Base-by-base conservation (phyloP, 2,888 invertebrate species). In the Gerris lacustris region DNA sequence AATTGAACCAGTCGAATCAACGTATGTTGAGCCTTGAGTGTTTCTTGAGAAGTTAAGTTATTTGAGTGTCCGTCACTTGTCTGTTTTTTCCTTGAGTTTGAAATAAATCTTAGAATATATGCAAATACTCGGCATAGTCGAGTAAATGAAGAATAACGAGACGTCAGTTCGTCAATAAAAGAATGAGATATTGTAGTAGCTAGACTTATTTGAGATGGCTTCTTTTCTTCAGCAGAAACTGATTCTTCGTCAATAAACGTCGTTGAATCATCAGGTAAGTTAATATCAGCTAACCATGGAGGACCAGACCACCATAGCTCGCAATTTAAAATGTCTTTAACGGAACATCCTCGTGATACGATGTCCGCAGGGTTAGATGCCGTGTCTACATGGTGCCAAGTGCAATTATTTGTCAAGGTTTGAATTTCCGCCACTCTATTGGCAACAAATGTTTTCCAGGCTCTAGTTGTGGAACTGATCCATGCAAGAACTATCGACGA, bases 281-380 rank as follows among this genome's bases (percentile, higher is more conserved):
- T 17, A 11, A 6, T 64, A 6, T 6, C 6, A 11, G 17, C 31
- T 17, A 70, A 66, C 70, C 70, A 70, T n/a, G 6, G 6, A 15
- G 70, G 70, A 11, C 70, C 70, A 6, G 64, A 15, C 70, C 70
- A 70, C 70, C 70, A 70, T 7, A 67, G 66, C 7, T 6, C 2
- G 45, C 6, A 31, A 31, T 15, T 17, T 6, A 55, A 9, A 6
- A 70, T 11, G 62, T 66, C 11, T 5, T 67, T 44, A 67, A 67
- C 31, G 9, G 6, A 31, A 17, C 17, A 17, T 9, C 70, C 67
- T 63, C 70, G 45, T 7, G 67, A 67, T 11, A 63, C 55, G 6
- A 63, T 15, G 31, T 70, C 67, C 6, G 67, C 70, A 15, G 67
- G 62, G 15, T 67, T 70, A 7, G 67, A 55, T 11, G 55, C 0